Evolutionary conservation across 2,888 invertebrate genomes (phyloP).

Genomic region (Protula sp.): DNA sequence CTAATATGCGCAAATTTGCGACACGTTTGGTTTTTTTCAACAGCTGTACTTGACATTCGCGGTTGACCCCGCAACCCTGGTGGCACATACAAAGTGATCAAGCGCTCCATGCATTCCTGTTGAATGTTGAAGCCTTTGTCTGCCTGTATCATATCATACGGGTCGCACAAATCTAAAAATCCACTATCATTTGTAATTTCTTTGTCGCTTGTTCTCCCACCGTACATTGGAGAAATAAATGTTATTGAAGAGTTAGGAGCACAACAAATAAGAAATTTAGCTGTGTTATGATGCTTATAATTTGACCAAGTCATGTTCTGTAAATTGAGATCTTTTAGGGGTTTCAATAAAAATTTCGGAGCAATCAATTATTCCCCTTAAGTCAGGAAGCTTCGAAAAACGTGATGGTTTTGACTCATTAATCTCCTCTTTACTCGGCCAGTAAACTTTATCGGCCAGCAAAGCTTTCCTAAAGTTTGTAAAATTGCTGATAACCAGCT

Average conservation of each 20-base stretch:
- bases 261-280: conserved; percentile 5
- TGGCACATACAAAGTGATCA: not conserved
- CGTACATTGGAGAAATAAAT: conserved; percentile 2
- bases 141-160: conserved; percentile 1
- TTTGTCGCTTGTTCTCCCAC: conserved; percentile 1
- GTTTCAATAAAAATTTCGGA: not conserved
- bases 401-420: not conserved
- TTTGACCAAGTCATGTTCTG: conserved; percentile 5
- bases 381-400: not conserved
- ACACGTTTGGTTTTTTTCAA: not conserved
- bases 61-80: not conserved
- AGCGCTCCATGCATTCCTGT: not conserved
- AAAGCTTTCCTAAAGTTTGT: no score
- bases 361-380: not conserved
- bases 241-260: conserved; percentile 7
- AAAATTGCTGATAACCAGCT: no score
- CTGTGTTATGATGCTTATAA: conserved; percentile 11
- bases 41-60: not conserved
- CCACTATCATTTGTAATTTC: not conserved
- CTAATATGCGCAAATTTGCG: conserved; percentile 3
- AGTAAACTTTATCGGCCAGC: no score
- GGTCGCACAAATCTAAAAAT: conserved; percentile 1
- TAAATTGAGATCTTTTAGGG: not conserved
- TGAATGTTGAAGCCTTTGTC: conserved; percentile 8
- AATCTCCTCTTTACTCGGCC: not conserved